phyloP scores from a whole-genome alignment of 2,113 vertebrate species.

The Poecilia latipinna region DNA sequence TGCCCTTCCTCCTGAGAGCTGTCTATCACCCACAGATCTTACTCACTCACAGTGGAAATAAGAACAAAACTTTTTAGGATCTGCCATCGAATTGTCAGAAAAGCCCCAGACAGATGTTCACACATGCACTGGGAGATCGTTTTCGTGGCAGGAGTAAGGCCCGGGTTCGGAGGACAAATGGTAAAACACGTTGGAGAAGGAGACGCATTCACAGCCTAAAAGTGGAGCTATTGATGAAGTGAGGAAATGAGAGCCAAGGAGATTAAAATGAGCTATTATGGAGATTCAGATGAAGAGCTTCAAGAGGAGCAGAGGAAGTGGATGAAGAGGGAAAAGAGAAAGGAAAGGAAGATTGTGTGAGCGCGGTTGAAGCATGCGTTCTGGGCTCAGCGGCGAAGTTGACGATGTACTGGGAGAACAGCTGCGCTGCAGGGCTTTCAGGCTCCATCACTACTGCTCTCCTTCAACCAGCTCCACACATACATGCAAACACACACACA shows the following conservation, averaged over 20 bases:
- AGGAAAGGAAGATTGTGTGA: slow-evolving; percentile 39
- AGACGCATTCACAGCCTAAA: neutral
- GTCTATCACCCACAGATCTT: slow-evolving; percentile 55
- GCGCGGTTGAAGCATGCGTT: slow-evolving; percentile 65
- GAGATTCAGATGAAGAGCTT: slow-evolving; percentile 20
- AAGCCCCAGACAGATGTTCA: slow-evolving; percentile 21
- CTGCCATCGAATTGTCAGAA: slow-evolving; percentile 33
- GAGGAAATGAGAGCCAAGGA: slow-evolving; percentile 22
- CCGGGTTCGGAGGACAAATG: neutral
- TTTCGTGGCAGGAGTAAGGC: neutral
- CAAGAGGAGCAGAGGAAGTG: slow-evolving; percentile 32
- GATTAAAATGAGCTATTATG: slow-evolving; percentile 11
- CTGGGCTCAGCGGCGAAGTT: slow-evolving; percentile 73
- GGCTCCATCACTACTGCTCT: slow-evolving; percentile 80
- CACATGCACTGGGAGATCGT: slow-evolving; percentile 10
- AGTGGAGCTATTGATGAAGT: slow-evolving; percentile 1
- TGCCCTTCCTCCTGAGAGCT: slow-evolving; percentile 69
- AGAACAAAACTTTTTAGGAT: slow-evolving; percentile 32
- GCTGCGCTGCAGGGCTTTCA: slow-evolving; percentile 77
- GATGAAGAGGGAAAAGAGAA: slow-evolving; percentile 26
- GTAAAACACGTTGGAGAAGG: neutral
- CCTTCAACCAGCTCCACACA: slow-evolving; percentile 76
- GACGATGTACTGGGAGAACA: slow-evolving; percentile 78
- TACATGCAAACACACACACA: slow-evolving; percentile 42
- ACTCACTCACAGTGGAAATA: slow-evolving; percentile 26